Percentiles rank a stretch among this genome's conserved stretches.
Evolutionary conservation across 2,888 invertebrate species (phyloP).

Genomic region (Parelbella ahira): DNA sequence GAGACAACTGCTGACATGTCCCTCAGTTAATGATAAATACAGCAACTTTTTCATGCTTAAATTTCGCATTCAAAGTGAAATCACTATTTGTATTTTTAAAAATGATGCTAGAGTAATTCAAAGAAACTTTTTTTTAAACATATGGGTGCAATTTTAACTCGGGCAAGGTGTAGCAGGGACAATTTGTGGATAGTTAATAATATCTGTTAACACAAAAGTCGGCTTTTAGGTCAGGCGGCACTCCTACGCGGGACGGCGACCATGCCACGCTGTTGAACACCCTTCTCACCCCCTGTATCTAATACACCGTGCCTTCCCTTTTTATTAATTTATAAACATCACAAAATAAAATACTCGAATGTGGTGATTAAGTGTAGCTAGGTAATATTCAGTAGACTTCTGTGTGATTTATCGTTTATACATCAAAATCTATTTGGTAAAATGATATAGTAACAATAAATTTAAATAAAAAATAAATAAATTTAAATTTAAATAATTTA

Average conservation of each 20-base stretch:
- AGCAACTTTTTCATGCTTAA: neutral
- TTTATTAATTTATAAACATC: slow-evolving; percentile 24
- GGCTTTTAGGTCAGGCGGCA: slow-evolving; percentile 54
- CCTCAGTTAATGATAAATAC: neutral
- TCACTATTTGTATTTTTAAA: too few relatives aligned
- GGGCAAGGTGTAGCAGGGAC: slow-evolving; percentile 23
- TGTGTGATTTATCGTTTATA: too few relatives aligned
- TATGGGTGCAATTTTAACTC: too few relatives aligned
- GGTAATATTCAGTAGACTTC: too few relatives aligned
- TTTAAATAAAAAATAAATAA: too few relatives aligned
- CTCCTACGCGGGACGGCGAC: slow-evolving; percentile 38
- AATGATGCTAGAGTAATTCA: too few relatives aligned
- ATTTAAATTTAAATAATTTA: too few relatives aligned
- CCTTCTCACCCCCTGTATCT: slow-evolving; percentile 30
- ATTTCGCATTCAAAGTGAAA: too few relatives aligned
- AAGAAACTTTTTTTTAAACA: too few relatives aligned
- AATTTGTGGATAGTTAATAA: slow-evolving; percentile 34
- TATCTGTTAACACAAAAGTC: slow-evolving; percentile 46
- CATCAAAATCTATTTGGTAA: too few relatives aligned
- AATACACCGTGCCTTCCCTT: slow-evolving; percentile 27
- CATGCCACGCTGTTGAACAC: slow-evolving; percentile 14
- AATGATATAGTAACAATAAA: too few relatives aligned
- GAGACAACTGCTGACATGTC: slow-evolving; percentile 10
- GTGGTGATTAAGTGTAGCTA: neutral
- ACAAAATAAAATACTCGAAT: neutral